A percentile compares a stretch with the other conserved stretches of the same genome.
phyloP scores from a whole-genome alignment of 1,140 invertebrate genomes.

The Cherax destructor region DNA sequence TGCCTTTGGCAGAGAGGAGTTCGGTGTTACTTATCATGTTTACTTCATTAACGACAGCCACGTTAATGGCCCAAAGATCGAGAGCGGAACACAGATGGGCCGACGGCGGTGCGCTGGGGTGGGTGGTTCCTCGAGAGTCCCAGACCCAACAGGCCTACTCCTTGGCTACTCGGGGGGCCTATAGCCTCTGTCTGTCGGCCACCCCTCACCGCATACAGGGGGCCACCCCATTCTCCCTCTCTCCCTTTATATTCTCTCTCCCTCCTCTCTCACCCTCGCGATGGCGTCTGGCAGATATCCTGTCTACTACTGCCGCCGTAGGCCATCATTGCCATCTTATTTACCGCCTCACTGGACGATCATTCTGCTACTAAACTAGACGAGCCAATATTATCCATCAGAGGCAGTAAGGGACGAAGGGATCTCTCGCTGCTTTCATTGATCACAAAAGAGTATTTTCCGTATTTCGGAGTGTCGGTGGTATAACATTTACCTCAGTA shows the following conservation, averaged over 20 bases:
- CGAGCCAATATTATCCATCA: not conserved
- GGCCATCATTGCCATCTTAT: conserved; percentile 3
- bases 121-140: conserved; percentile 12
- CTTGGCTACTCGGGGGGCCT: conserved; percentile 12
- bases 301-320: not conserved
- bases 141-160: not conserved
- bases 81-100: conserved; percentile 23
- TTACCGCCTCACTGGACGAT: conserved; percentile 28
- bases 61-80: conserved; percentile 55
- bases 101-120: not conserved
- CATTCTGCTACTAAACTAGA: conserved; percentile 27
- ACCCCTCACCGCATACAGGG: conserved; percentile 8
- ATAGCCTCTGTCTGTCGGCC: conserved; percentile 21
- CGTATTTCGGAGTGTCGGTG: not conserved
- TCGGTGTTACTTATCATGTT: conserved; percentile 65
- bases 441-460: conserved; percentile 1
- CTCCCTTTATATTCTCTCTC: not conserved
- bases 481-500: not conserved
- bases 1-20: conserved; percentile 10
- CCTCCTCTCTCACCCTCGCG: conserved; percentile 2
- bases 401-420: not conserved
- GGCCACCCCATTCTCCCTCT: conserved; percentile 8
- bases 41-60: conserved; percentile 57
- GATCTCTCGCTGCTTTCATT: not conserved
- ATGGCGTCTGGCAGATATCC: conserved; percentile 4